These are phyloP conservation scores for Noctua comes DNA, from an alignment of 2,888 invertebrate genomes.

Conservation along the genomic window DNA sequence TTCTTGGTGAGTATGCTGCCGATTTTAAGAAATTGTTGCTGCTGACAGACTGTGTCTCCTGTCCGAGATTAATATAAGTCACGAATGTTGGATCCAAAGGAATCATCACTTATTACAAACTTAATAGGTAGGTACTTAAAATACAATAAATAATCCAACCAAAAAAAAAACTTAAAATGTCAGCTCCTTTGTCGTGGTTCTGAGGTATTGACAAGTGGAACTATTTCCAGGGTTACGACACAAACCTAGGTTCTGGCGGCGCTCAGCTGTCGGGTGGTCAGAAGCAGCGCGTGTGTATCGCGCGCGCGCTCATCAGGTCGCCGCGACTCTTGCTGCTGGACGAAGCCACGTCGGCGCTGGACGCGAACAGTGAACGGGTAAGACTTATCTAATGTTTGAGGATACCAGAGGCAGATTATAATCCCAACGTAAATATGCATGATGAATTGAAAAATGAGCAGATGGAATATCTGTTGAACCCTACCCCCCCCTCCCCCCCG, in stretches of 20 bases:
- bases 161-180: not conserved
- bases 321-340: conserved; percentile 92
- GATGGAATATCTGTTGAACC: too few relatives aligned
- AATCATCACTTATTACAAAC: not conserved
- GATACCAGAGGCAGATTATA: not conserved
- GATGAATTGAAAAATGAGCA: not conserved
- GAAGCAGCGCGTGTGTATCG: conserved; percentile 94
- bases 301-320: conserved; percentile 92
- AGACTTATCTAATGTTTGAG: conserved; percentile 9
- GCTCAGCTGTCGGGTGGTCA: conserved; percentile 93
- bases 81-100: too few relatives aligned
- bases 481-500: too few relatives aligned
- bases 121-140: not conserved
- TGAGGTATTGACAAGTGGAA: not conserved
- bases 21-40: too few relatives aligned
- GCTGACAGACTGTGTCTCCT: too few relatives aligned
- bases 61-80: too few relatives aligned
- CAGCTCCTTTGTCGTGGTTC: not conserved
- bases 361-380: conserved; percentile 93
- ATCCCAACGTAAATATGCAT: not conserved
- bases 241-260: conserved; percentile 92
- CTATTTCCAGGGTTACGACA: conserved; percentile 91
- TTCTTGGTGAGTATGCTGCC: too few relatives aligned
- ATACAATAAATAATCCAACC: not conserved
- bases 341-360: conserved; percentile 93